A percentile compares a stretch with the other conserved stretches of the same genome.
These are phyloP conservation scores for Drosophila bocki DNA, from an alignment of 1,140 invertebrate genomes.

Conservation along the genomic window DNA sequence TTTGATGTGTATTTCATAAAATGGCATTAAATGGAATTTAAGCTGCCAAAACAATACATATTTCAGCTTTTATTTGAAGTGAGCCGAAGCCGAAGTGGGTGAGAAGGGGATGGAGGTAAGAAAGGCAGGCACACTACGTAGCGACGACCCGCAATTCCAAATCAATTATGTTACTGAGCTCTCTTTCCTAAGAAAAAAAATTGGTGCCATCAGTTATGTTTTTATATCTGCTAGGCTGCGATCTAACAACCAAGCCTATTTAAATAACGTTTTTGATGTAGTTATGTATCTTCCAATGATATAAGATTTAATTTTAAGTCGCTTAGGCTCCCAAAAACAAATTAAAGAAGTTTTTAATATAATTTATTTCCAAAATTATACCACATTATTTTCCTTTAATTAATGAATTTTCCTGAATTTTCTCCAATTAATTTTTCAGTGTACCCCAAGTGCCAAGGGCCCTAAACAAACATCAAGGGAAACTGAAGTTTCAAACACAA, in stretches of 20 bases:
- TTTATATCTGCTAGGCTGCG: too few relatives aligned
- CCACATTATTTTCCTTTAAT: neutral
- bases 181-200: neutral
- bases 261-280: too few relatives aligned
- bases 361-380: neutral
- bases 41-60: slow-evolving; percentile 55
- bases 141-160: slow-evolving; percentile 23
- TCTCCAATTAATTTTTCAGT: slow-evolving; percentile 3
- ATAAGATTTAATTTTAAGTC: too few relatives aligned
- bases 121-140: slow-evolving; percentile 4
- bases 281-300: too few relatives aligned
- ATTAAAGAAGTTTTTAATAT: neutral
- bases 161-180: slow-evolving; percentile 53
- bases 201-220: slow-evolving; percentile 26
- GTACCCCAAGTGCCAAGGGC: slow-evolving; percentile 2
- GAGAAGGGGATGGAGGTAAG: neutral
- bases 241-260: too few relatives aligned
- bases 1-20: slow-evolving; percentile 54
- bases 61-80: too few relatives aligned
- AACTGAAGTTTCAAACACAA: slow-evolving; percentile 39
- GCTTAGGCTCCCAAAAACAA: too few relatives aligned
- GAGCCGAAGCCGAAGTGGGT: too few relatives aligned
- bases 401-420: neutral
- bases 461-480: slow-evolving; percentile 20
- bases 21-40: slow-evolving; percentile 70